A percentile compares a stretch with the other conserved stretches of the same genome.
These are phyloP conservation scores for Danionella dracula DNA, from an alignment of 2,797 vertebrate species.

Conservation along the genomic window DNA sequence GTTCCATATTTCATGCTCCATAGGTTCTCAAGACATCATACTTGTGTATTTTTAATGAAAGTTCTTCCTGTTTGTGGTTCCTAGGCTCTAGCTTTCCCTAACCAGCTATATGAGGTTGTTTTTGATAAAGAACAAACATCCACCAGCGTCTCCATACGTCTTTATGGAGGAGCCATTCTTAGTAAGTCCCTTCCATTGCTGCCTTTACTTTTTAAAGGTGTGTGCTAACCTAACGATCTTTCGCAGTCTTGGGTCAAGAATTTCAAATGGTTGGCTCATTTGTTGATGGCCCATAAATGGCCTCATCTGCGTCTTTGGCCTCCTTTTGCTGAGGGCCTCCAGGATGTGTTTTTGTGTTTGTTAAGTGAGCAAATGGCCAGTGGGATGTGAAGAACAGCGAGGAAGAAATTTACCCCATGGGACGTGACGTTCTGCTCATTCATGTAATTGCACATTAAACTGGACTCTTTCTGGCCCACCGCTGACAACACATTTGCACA, in stretches of 20 bases:
- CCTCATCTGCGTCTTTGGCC: neutral
- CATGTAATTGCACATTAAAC: conserved; percentile 34
- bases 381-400: neutral
- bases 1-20: conserved; percentile 41
- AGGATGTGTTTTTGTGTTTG: conserved; percentile 14
- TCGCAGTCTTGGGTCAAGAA: too few relatives aligned
- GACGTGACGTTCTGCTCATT: conserved; percentile 17
- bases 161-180: conserved; percentile 90
- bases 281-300: neutral
- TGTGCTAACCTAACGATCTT: neutral
- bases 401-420: conserved; percentile 1
- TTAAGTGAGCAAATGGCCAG: neutral
- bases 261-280: neutral
- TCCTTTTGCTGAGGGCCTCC: neutral
- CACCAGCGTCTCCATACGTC: conserved; percentile 83
- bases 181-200: conserved; percentile 78
- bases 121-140: conserved; percentile 81
- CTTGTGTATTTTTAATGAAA: neutral
- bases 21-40: neutral
- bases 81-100: conserved; percentile 88
- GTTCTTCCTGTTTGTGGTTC: conserved; percentile 5
- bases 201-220: neutral
- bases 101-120: conserved; percentile 84
- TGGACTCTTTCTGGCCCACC: neutral
- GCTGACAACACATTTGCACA: neutral